Percentiles rank a stretch among this genome's conserved stretches.
These are phyloP conservation scores for Parascotia fuliginaria DNA, from an alignment of 2,888 invertebrate genomes.

Conservation along the genomic window DNA sequence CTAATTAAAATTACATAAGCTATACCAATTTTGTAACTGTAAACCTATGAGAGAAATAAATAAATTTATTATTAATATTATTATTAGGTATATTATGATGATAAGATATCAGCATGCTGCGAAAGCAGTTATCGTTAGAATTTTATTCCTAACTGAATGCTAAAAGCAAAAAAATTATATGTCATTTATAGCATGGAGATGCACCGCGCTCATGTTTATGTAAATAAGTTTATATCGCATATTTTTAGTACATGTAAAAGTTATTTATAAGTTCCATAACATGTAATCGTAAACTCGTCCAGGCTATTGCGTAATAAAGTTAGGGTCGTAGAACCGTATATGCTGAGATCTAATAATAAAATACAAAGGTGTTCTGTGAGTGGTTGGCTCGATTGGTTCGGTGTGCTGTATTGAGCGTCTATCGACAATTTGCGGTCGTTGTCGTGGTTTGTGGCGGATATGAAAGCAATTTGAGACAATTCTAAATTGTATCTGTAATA, in stretches of 20 bases:
- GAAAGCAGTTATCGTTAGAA: too few species aligned
- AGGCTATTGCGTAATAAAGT: slow-evolving; percentile 36
- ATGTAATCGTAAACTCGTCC: slow-evolving; percentile 22
- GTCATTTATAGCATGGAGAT: too few species aligned
- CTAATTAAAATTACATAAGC: too few species aligned
- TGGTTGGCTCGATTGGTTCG: neutral
- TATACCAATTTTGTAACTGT: too few species aligned
- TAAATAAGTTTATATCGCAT: too few species aligned
- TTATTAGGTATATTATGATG: too few species aligned
- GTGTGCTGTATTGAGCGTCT: slow-evolving; percentile 39
- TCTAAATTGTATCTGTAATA: slow-evolving; percentile 16
- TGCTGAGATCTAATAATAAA: slow-evolving; percentile 42
- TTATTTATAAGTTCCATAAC: slow-evolving; percentile 14
- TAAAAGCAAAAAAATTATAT: too few species aligned
- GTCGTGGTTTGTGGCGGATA: slow-evolving; percentile 58
- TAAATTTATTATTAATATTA: too few species aligned
- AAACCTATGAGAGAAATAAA: too few species aligned
- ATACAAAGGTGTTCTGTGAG: slow-evolving; percentile 27
- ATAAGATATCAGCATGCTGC: too few species aligned
- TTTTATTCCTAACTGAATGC: too few species aligned
- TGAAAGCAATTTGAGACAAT: slow-evolving; percentile 60
- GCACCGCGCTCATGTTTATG: too few species aligned
- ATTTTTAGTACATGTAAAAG: neutral
- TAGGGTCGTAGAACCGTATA: slow-evolving; percentile 41
- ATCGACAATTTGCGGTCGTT: slow-evolving; percentile 55